Base-by-base conservation (phyloP, 2,797 vertebrate species). In the Tinamus major region DNA sequence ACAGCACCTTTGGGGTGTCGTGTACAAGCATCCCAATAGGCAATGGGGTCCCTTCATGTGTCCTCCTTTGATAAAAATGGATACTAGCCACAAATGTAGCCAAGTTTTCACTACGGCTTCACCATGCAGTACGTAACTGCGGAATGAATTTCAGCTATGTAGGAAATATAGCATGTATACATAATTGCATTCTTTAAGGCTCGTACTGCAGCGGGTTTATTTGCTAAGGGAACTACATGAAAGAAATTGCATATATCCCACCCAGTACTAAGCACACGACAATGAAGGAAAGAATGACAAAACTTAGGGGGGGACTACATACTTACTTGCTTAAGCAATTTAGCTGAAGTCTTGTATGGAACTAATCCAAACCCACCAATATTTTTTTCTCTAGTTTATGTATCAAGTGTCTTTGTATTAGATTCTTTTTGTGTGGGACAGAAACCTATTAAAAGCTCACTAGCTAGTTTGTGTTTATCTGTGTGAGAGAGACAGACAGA, bases 51-150 rank as follows among this genome's bases (percentile, higher is more conserved):
- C 89, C 64, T 61, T 49, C 80, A 59, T 80, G 51, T 68, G 76
- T 6, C 59, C n/a, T 76, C 55, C 72, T 93, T 78, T 85, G 86
- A 88, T 61, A 39, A 89, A 83, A 85, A 27, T 21, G 33, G n/a
- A 41, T 37, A 71, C 85, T 79, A 82, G 65, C 31, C 83, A 74
- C 80, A 85, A 65, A 80, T 78, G 48, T 85, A 89, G 84, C 67
- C 63, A 24, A 12, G 9, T 67, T 72, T 86, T 51, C 72, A 69
- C 10, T 55, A 3, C 44, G 76, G 58, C 63, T 87, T 83, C 41
- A 17, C 42, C 37, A 69, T 20, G 44, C 56, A 85, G 59, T 42
- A 70, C 35, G n/a, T 41, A 79, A 41, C 49, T 46, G 5, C 37
- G 59, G 61, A 77, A 89, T 63, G 63, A n/a, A 65, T 79, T 90